Evolutionary conservation across 2,113 vertebrate genomes (phyloP), one percentile per base, ranked within the genome.

Genomic region (Campylomormyrus tamandua): DNA sequence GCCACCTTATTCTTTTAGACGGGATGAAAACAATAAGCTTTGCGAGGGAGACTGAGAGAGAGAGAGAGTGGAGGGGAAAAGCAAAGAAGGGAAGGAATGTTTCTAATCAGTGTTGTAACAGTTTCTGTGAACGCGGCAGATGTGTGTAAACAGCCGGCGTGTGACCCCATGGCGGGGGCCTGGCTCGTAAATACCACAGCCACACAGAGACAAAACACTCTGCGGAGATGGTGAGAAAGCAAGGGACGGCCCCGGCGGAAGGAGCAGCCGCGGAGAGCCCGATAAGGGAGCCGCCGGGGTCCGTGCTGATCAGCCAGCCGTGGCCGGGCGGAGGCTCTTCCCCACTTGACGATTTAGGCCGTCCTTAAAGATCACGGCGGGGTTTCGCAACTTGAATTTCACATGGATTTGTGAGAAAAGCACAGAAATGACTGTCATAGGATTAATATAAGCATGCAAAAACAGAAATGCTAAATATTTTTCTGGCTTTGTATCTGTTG

Each of bases 191-290:
- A 50, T 80, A 80, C 87, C 87, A 39, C 74, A 46, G 39, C 21
- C 56, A 70, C 42, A 46, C 35, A 24, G 42, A 84, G 83, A 58
- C 52, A 88, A 74, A 39, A 90, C 4, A 2, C 90, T 86, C 87
- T 80, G 92, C 70, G 48, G 90, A 66, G 56, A 66, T 53, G 42
- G 87, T 62, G 88, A 27, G 15, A 49, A 90, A 49, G 88, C 52
- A 89, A 87, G 35, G 46, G n/a, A 5, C 9, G 39, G 48, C 84
- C 58, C 48, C 89, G 53, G 52, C 39, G 46, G 86, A 89, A 89
- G 24, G 88, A 91, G 89, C 31, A 1, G 35, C 39, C 31, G 10
- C 17, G 24, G 19, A 89, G 85, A 91, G 24, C 48, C 11, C 9
- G 39, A 62, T 21, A 27, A 53, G 17, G 27, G 48, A 27, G 85